phyloP scores from a whole-genome alignment of 1,140 invertebrate genomes.

The Orius laevigatus region DNA sequence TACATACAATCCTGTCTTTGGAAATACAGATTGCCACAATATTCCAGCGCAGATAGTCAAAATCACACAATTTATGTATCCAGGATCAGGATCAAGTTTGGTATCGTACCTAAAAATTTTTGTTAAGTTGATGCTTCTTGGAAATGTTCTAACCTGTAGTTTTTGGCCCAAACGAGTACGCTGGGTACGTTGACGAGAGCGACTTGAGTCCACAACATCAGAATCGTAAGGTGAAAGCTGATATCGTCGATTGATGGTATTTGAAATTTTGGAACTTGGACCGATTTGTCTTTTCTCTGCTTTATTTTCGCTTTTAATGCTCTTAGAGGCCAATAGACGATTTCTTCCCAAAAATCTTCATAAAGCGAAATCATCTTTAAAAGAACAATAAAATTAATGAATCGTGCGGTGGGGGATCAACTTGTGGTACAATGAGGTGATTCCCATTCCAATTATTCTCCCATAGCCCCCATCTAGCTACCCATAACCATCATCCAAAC shows the following conservation, averaged over 20 bases:
- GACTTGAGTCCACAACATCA: conserved; percentile 26
- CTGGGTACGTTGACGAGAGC: conserved; percentile 28
- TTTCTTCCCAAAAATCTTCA: conserved; percentile 18
- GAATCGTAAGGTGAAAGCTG: conserved; percentile 26
- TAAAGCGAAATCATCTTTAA: conserved; percentile 9
- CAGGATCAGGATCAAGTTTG: conserved; percentile 26
- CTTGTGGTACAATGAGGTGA: too few species aligned
- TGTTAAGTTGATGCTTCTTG: too few species aligned
- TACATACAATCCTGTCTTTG: conserved; percentile 18
- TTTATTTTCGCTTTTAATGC: conserved; percentile 12
- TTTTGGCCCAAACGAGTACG: conserved; percentile 32
- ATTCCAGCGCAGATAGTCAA: conserved; percentile 25
- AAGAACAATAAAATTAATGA: background rate
- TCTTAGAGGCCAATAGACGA: conserved; percentile 14
- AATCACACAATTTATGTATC: conserved; percentile 26
- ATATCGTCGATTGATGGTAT: conserved; percentile 15
- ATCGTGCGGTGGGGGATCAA: too few species aligned
- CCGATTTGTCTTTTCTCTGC: background rate
- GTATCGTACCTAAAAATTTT: conserved; percentile 25
- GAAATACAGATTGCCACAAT: conserved; percentile 26
- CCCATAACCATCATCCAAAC: too few species aligned
- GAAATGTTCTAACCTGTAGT: too few species aligned
- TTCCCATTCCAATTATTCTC: too few species aligned
- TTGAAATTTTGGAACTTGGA: conserved; percentile 9
- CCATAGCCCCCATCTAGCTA: too few species aligned